These are phyloP conservation scores for Spodoptera exigua DNA, from an alignment of 2,888 invertebrate genomes.

Conservation along the genomic window DNA sequence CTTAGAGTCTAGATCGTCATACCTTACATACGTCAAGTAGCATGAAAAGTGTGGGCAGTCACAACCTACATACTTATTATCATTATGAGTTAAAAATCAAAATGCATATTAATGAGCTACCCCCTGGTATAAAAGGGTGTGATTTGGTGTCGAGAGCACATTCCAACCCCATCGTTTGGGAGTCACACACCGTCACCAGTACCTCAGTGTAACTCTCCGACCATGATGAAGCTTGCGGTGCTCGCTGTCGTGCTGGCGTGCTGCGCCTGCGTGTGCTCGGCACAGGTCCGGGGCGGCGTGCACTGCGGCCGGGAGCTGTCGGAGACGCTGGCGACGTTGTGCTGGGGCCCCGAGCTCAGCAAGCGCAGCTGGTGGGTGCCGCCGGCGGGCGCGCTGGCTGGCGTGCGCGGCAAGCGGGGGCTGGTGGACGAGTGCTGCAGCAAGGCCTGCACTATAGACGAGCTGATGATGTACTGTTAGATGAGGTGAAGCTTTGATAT, in stretches of 20 bases:
- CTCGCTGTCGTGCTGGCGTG: conserved; percentile 10
- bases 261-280: conserved; percentile 8
- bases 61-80: not conserved
- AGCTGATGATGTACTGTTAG: conserved; percentile 58
- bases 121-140: conserved; percentile 30
- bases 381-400: conserved; percentile 21
- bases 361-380: conserved; percentile 36
- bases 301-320: conserved; percentile 45
- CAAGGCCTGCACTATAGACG: conserved; percentile 59
- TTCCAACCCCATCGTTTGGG: conserved; percentile 21
- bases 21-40: not conserved
- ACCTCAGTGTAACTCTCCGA: not conserved
- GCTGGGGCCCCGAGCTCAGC: conserved; percentile 25
- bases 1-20: no score
- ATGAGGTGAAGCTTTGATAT: no score
- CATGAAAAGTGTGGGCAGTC: conserved; percentile 7
- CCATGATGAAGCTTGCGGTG: conserved; percentile 34
- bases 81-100: no score
- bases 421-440: conserved; percentile 64
- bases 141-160: conserved; percentile 12
- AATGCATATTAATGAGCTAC: conserved; percentile 33
- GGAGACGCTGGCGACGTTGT: conserved; percentile 23
- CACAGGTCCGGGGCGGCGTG: conserved; percentile 13
- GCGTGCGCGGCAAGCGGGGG: conserved; percentile 52
- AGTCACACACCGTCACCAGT: conserved; percentile 2